Evolutionary conservation across 2,797 vertebrate genomes (phyloP), one percentile per base, ranked within the genome.

Genomic region (Muraenolepis orangiensis): DNA sequence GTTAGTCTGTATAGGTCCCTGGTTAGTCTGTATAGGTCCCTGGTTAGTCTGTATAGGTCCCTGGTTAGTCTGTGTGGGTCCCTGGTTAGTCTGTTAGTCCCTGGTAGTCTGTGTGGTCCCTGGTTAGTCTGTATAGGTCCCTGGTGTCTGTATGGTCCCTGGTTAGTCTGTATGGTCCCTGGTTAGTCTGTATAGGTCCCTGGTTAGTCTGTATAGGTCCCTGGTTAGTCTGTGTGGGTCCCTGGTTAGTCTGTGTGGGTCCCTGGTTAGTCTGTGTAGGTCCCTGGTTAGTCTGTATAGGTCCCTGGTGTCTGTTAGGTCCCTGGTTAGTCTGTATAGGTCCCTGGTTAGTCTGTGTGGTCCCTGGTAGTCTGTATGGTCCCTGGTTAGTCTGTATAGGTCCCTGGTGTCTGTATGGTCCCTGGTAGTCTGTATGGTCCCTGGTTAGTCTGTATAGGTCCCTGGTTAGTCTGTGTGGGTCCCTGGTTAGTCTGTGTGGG

Each of bases 11-110:
- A 4, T 7, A 13, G 38, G 38, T 40, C 38, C 38, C n/a, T n/a
- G n/a, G n/a, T n/a, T n/a, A n/a, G n/a, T n/a, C n/a, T 74, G 73
- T 81, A 72, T 80, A 72, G 79, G 86, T 85, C 87, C 78, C 88
- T 11, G 20, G 51, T n/a, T n/a, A n/a, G 51, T 7, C 18, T n/a
- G 18, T 6, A 6, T 51, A 18, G 16, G 46, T 51, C 16, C 5
- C 42, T 46, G 46, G 46, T n/a, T n/a, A 20, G 46, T n/a, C 46
- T 57, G 20, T 8, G 46, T 4, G 8, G 46, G 20, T 57, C 18
- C 20, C 51, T 3, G 51, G 51, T 34, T 34, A n/a, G n/a, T n/a
- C 32, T 34, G 38, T 10, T 7, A 13, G 38, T 4, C 12, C 38
- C 38, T n/a, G n/a, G n/a, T n/a, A n/a, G n/a, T n/a, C n/a, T n/a